Evolutionary conservation across 2,888 invertebrate species (phyloP).

Genomic region (Drosophila diplacantha): DNA sequence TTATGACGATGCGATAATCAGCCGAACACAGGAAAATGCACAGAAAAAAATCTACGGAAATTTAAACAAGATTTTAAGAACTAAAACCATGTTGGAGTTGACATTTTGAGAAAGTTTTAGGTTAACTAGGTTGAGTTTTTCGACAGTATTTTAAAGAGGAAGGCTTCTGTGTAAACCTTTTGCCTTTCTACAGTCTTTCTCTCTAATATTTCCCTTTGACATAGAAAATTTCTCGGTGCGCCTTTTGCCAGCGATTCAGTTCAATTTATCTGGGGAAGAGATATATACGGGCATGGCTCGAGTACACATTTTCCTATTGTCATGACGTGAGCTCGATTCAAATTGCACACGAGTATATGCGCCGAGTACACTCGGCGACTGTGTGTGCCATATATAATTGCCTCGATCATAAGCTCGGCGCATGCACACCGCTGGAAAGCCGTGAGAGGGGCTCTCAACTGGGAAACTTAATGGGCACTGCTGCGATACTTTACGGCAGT

Average conservation of each 20-base stretch:
- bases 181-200: neutral
- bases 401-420: conserved; percentile 63
- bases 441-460: conserved; percentile 42
- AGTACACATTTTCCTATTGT: conserved; percentile 38
- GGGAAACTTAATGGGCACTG: conserved; percentile 60
- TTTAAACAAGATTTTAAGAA: neutral
- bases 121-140: too few relatives aligned
- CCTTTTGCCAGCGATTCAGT: conserved; percentile 38
- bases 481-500: conserved; percentile 48
- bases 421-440: conserved; percentile 47
- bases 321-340: conserved; percentile 64
- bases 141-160: too few relatives aligned
- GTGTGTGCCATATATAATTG: conserved; percentile 57
- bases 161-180: neutral
- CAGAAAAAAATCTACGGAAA: neutral
- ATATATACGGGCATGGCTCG: conserved; percentile 33
- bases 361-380: conserved; percentile 9
- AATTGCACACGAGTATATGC: conserved; percentile 41
- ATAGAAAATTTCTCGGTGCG: neutral
- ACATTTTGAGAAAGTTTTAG: neutral
- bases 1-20: conserved; percentile 52
- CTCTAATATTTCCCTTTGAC: neutral
- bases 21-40: conserved; percentile 18
- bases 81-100: too few relatives aligned
- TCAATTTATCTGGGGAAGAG: conserved; percentile 46